Evolutionary conservation across 2,113 vertebrate genomes (phyloP), one percentile per base, ranked within the genome.

Genomic region (Lepisosteus osseus): DNA sequence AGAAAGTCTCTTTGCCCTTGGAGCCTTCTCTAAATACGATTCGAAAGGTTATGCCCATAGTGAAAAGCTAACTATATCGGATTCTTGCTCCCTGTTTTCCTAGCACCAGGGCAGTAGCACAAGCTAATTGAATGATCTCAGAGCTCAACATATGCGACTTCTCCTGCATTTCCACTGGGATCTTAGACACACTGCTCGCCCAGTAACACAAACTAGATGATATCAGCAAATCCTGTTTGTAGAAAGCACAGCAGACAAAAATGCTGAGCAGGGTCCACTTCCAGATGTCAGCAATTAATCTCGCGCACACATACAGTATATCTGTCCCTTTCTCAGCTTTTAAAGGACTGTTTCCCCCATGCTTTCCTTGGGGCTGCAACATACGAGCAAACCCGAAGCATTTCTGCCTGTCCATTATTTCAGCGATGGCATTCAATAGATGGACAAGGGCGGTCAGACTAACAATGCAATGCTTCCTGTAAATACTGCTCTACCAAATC

Each of bases 391-490:
- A 51, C 9, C 9, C 2, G 14, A 59, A 44, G 41, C 44, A 17
- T 12, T 47, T 69, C 54, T 61, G 17, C 29, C 42, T 65, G 42
- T 64, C 54, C 4, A 17, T 61, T 45, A 51, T 47, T 8, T 15
- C 69, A 43, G 12, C 5, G 67, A 76, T 66, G 66, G 69, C 79
- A 77, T 78, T 71, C 70, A 79, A 78, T 81, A 78, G 62, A 61
- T 29, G 74, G 67, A 68, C 55, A 63, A 80, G 77, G 72, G 57
- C 77, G 65, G n/a, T 51, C 67, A 65, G 63, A 11, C 7, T 68
- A 71, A 68, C 51, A 62, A 13, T 47, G 61, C 43, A 57, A 56
- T 68, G 74, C 70, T 67, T 70, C 72, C 70, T 73, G 74, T 79
- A 78, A 79, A 83, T 6, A 9, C 47, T 9, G 29, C 29, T 29